Percentiles rank a stretch among this genome's conserved stretches.
phyloP scores from a whole-genome alignment of 2,888 invertebrate species.

The Drosophila birchii region DNA sequence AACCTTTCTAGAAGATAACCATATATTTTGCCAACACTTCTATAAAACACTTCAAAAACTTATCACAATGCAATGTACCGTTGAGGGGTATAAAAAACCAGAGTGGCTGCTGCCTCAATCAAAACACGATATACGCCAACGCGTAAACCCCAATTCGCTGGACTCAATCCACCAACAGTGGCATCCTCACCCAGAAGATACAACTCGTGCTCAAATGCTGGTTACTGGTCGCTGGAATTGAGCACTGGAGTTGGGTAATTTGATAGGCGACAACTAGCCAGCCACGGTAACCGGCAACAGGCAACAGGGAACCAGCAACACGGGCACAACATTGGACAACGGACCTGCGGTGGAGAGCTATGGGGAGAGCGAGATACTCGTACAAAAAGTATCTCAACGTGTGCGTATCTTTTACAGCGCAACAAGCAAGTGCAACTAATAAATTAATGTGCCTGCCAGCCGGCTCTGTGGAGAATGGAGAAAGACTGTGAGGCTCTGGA shows the following conservation, averaged over 20 bases:
- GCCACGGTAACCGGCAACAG: slow-evolving; percentile 28
- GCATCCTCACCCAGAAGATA: slow-evolving; percentile 35
- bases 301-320: slow-evolving; percentile 6
- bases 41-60: background rate
- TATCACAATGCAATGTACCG: slow-evolving; percentile 14
- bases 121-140: slow-evolving; percentile 39
- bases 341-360: slow-evolving; percentile 28
- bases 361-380: background rate
- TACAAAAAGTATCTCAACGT: slow-evolving; percentile 52
- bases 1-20: background rate
- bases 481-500: slow-evolving; percentile 10
- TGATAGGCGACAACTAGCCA: slow-evolving; percentile 74
- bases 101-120: slow-evolving; percentile 8
- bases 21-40: slow-evolving; percentile 1
- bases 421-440: slow-evolving; percentile 74
- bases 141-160: slow-evolving; percentile 46
- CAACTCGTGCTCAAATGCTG: slow-evolving; percentile 40
- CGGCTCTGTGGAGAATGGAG: slow-evolving; percentile 37
- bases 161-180: slow-evolving; percentile 23
- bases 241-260: slow-evolving; percentile 59
- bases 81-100: background rate
- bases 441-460: slow-evolving; percentile 73
- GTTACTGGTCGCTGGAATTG: slow-evolving; percentile 41
- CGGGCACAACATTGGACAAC: slow-evolving; percentile 20
- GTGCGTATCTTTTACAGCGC: slow-evolving; percentile 72